Base-by-base conservation (phyloP, 2,888 invertebrate genomes). In the Neelides folsomi region DNA sequence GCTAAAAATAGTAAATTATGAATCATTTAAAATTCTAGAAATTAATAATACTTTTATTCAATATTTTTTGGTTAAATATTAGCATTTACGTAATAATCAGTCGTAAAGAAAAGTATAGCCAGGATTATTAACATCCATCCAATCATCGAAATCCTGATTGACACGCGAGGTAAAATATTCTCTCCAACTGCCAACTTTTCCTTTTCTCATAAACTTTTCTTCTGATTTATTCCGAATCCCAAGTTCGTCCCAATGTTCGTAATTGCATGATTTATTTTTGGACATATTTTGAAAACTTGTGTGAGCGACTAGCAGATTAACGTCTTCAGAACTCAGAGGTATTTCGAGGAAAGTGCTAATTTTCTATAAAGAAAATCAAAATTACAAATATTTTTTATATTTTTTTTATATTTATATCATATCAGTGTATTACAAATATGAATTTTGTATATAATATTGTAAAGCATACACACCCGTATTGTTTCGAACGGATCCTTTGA, bases 261-360 rank as follows among this genome's bases (percentile, higher is more conserved):
- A 63, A 38, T 63, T 63, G 5, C 59, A 70, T 46, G 68, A 67
- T 12, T 70, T 67, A 66, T 76, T 75, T 7, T 59, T 51, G 51
- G 71, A 68, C 76, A 76, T 76, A 39, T 64, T 66, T 10, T 66
- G 58, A 63, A 76, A 76, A 37, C 68, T 68, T 52, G 73, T 74
- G 62, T 72, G 71, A 2, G 66, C 54, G 10, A 67, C 68, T 13
- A 76, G 67, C 62, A 19, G 64, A 54, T 39, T 49, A 2, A 66
- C 49, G 13, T 65, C 60, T n/a, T 60, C 60, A 10, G 56, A 52
- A 5, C 49, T 59, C 18, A 67, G 66, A 60, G 48, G 47, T 36
- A 62, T 60, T 8, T 67, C 68, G 39, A 72, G 55, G 53, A 73
- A 75, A 3, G 64, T 52, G 5, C 70, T 69, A 49, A 75, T 67